Base-by-base conservation (phyloP, 2,888 invertebrate species). In the Dioctria rufipes region DNA sequence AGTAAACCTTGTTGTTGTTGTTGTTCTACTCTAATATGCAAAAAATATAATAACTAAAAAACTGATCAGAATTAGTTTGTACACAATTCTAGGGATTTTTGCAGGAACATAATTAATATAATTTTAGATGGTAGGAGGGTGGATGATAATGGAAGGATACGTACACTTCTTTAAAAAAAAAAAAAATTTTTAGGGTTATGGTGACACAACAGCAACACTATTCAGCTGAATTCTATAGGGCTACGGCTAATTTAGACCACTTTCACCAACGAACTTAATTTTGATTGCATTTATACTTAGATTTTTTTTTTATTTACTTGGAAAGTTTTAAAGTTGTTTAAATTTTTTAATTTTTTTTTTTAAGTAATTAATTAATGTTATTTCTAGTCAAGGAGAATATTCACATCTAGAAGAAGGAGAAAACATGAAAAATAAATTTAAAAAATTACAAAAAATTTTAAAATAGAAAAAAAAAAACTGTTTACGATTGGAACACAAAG, bases 381-480 rank as follows among this genome's bases (percentile, higher is more conserved):
- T n/a, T 6, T 39, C 37, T 63, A 63, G 63, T 37, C 42, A 75
- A 58, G 25, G 25, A 25, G 60, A 42, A 5, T 43, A 42, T 25
- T 25, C 73, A 75, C 73, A 75, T 58, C 73, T 75, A 75, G 25
- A 54, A 51, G 39, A 71, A 39, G 40, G 25, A 58, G 40, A 58
- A 25, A 73, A 54, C 5, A 75, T 58, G 3, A 49, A 60, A 73
- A 58, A 43, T 6, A 51, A 71, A 54, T 25, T 5, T 0, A 25
- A 51, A 25, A 1, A 25, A 25, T 25, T 25, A 25, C 25, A 1
- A 25, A 25, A 25, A 1, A 1, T 25, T 25, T 54, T n/a, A 54
- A 71, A 25, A 40, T 49, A 4, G 43, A n/a, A 75, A 51, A 43
- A 58, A n/a, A 5, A 54, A 71, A 5, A 11, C 11, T 43, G 39